These are phyloP conservation scores for Cercopithecus mona DNA, from an alignment of 2,113 vertebrate genomes.

Conservation along the genomic window DNA sequence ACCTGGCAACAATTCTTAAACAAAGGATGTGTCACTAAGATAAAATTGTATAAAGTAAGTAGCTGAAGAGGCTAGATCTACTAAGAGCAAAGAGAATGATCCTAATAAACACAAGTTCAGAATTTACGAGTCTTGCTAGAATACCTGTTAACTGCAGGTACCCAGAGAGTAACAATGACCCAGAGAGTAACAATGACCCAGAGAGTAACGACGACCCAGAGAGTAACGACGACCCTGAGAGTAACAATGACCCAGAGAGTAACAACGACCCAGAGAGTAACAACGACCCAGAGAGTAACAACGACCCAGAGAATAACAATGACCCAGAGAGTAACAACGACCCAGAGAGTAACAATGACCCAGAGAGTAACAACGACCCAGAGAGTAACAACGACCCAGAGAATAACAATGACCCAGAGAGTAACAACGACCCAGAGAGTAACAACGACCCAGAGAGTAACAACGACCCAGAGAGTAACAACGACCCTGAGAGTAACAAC, in stretches of 20 bases:
- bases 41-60: background rate
- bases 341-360: background rate
- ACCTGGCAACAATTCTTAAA: background rate
- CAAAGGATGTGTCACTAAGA: background rate
- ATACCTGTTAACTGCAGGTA: rapidly evolving
- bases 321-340: background rate
- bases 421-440: background rate
- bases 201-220: no score
- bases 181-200: background rate
- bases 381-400: no score
- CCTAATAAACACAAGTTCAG: background rate
- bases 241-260: background rate
- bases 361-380: no score
- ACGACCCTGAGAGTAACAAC: no score
- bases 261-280: background rate
- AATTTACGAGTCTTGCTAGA: background rate
- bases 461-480: no score
- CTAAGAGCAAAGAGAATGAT: background rate
- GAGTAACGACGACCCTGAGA: no score
- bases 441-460: background rate
- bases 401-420: background rate
- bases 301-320: no score
- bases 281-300: no score
- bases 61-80: background rate
- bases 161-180: background rate